Evolutionary conservation across 2,113 vertebrate genomes (phyloP).

Genomic region (Phycodurus eques): DNA sequence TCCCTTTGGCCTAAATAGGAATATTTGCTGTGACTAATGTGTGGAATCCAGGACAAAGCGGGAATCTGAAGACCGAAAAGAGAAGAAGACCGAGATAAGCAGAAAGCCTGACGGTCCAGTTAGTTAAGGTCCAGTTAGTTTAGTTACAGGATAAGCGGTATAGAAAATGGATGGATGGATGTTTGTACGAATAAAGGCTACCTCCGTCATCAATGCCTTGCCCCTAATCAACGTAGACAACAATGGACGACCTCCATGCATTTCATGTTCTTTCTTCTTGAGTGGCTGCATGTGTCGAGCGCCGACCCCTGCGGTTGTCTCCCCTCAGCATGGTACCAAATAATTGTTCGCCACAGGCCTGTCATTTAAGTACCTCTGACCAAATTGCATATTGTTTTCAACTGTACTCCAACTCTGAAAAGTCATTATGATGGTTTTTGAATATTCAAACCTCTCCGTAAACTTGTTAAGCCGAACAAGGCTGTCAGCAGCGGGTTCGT

Average conservation of each 20-base stretch:
- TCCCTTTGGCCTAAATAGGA: constrained; percentile 52
- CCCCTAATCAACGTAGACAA: too few relatives aligned
- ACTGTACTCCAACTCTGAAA: not conserved
- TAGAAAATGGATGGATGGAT: too few relatives aligned
- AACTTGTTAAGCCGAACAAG: not conserved
- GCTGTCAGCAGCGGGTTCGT: constrained; percentile 9
- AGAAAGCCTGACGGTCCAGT: not conserved
- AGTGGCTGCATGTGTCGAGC: too few relatives aligned
- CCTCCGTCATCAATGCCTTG: too few relatives aligned
- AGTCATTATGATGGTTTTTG: not conserved
- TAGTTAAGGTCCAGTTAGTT: not conserved
- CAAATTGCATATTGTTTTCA: not conserved
- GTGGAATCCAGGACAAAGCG: constrained; percentile 64
- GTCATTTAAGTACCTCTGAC: not conserved
- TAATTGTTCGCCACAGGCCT: not conserved
- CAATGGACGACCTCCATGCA: too few relatives aligned
- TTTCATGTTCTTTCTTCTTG: too few relatives aligned
- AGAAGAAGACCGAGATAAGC: constrained; percentile 20
- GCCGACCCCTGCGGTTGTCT: too few relatives aligned
- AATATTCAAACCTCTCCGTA: not conserved
- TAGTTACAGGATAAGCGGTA: too few relatives aligned
- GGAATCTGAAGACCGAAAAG: constrained; percentile 45
- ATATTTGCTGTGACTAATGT: constrained; percentile 56
- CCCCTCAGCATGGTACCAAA: too few relatives aligned
- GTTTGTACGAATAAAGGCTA: too few relatives aligned